Percentiles rank a stretch among this genome's conserved stretches.
These are phyloP conservation scores for Tyrophagus putrescentiae DNA, from an alignment of 1,140 invertebrate species.

Conservation along the genomic window DNA sequence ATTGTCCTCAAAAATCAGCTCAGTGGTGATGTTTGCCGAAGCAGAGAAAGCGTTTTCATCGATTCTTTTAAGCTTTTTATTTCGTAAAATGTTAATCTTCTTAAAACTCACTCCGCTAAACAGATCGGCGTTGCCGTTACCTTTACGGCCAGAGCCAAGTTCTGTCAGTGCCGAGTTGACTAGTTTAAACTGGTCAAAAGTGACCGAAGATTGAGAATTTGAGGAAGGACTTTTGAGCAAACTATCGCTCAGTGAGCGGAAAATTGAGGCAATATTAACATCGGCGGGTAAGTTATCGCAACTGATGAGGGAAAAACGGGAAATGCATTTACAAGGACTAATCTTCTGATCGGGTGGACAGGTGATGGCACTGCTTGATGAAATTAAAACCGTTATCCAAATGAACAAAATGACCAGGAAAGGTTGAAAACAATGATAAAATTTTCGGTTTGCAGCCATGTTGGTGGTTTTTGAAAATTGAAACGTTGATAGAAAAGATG, in stretches of 20 bases:
- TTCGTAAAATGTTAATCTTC: not conserved
- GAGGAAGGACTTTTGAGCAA: no score
- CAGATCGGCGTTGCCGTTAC: not conserved
- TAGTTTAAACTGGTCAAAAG: constrained; percentile 17
- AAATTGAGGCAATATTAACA: no score
- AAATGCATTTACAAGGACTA: constrained; percentile 11
- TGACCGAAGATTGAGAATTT: no score
- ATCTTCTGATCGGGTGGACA: constrained; percentile 9
- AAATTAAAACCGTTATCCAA: not conserved
- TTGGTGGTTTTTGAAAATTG: no score
- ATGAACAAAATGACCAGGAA: no score
- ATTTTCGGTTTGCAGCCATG: no score
- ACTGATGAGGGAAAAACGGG: constrained; percentile 6
- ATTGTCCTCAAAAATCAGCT: constrained; percentile 9
- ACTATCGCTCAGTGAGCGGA: no score
- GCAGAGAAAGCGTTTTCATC: not conserved
- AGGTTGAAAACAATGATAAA: no score
- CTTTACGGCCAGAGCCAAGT: not conserved
- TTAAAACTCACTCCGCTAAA: not conserved
- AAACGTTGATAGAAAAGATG: no score
- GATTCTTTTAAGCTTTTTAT: not conserved
- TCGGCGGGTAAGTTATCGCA: not conserved
- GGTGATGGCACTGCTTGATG: not conserved
- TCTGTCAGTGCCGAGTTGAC: not conserved
- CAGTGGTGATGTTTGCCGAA: constrained; percentile 4